Percentiles rank a stretch among this genome's conserved stretches.
Evolutionary conservation across 2,113 vertebrate genomes (phyloP).

Genomic region (Daubentonia madagascariensis): DNA sequence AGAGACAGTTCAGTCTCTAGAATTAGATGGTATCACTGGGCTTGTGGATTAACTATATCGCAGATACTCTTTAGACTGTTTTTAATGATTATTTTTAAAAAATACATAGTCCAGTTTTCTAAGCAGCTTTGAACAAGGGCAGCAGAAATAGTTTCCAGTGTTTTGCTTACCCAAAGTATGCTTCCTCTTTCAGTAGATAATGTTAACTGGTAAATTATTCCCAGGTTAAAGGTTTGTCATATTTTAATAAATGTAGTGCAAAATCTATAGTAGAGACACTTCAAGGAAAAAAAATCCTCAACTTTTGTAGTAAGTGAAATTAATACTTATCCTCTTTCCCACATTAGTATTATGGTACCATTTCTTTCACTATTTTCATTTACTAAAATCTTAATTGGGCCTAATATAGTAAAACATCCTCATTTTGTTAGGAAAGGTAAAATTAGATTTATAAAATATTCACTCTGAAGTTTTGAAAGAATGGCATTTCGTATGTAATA

Average conservation of each 20-base stretch:
- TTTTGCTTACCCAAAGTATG: background rate
- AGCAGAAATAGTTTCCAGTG: background rate
- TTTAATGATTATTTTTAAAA: background rate
- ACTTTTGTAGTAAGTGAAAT: background rate
- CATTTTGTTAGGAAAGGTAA: conserved; percentile 20
- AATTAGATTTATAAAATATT: conserved; percentile 7
- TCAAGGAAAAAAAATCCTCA: background rate
- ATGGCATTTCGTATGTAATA: background rate
- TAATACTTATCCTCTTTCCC: background rate
- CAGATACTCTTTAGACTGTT: background rate
- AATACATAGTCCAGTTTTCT: background rate
- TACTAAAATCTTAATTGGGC: background rate
- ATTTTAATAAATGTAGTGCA: background rate
- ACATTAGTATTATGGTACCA: background rate
- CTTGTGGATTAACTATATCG: background rate
- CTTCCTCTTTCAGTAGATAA: background rate
- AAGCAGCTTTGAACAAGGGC: background rate
- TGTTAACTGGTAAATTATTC: conserved; percentile 16
- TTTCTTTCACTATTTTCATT: conserved; percentile 24
- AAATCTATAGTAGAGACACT: background rate
- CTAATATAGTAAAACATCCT: background rate
- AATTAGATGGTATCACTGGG: background rate
- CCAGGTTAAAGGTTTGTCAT: background rate
- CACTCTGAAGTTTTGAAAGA: conserved; percentile 3
- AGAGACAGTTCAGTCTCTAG: background rate